Base-by-base conservation (phyloP, 1,140 invertebrate genomes). In the Drosophila oshimai region DNA sequence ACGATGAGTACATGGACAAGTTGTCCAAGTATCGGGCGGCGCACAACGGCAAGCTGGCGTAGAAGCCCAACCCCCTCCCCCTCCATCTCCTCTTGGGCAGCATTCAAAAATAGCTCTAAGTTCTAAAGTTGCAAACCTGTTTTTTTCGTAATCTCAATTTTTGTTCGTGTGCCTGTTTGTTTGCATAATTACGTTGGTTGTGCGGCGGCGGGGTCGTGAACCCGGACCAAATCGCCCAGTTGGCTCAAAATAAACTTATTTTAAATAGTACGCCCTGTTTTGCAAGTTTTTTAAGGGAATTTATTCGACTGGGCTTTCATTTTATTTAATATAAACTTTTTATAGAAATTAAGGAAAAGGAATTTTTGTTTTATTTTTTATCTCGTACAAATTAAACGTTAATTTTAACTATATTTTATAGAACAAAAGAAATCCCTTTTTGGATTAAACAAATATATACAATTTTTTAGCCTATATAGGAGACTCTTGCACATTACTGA, bases 1-100 rank as follows among this genome's bases (percentile, higher is more conserved):
- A 94, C 70, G 90, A 92, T 4, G 92, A 92, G 71, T 93, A 93
- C 80, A 89, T 93, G 53, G 91, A 91, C 22, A 92, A 92, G 65
- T 3, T 91, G n/a, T 49, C 81, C 61, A 68, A 74, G 29, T 89
- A 87, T 33, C 54, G 74, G 2, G 44, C 50, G 4, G 55, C 28
- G 2, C 75, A 89, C 39, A 72, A 72, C 10, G 55, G 68, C 46
- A 77, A 78, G 45, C 42, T 78, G 13, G 46, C 72, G 54, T 81
- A 81, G 58, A 31, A 7, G 13, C 13, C 2, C 5, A 10, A 17
- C 6, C 18, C 10, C 12, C 12, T 9, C 10, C 36, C 12, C n/a
- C n/a, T 51, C 28, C n/a, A 20, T 18, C 6, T 28, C 45, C 45
- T 18, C 22, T 55, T 51, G 22, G 53, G 45, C 28, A 22, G 45